These are phyloP conservation scores for Eudorcas thomsonii DNA, from an alignment of 2,113 vertebrate genomes.

Conservation along the genomic window DNA sequence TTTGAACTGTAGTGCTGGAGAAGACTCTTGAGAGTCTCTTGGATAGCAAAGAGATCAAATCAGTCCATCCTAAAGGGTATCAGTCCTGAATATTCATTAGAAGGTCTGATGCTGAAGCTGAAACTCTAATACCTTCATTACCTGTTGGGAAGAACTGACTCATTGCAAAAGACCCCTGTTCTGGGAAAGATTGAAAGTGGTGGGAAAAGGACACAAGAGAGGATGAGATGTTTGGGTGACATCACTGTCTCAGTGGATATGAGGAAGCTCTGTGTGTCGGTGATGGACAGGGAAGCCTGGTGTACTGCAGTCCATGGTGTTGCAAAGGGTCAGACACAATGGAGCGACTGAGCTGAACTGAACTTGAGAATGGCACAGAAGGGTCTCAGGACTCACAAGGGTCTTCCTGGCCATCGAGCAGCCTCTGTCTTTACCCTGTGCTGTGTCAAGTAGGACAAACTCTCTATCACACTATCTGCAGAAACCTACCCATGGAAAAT, in stretches of 20 bases:
- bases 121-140: neutral
- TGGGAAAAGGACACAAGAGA: neutral
- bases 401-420: fast-evolving
- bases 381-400: neutral
- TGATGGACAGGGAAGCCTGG: neutral
- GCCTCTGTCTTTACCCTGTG: fast-evolving
- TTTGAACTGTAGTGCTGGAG: neutral
- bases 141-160: neutral
- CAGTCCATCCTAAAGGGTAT: neutral
- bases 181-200: neutral
- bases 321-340: neutral
- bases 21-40: neutral
- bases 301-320: neutral
- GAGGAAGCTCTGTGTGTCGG: neutral
- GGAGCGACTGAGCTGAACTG: fast-evolving
- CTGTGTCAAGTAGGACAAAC: too few species aligned
- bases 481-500: neutral
- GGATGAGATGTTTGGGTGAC: neutral
- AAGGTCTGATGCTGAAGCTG: neutral
- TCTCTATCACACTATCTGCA: neutral
- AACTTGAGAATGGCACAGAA: neutral
- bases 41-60: neutral
- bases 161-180: neutral
- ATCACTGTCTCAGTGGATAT: neutral
- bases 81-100: neutral